These are phyloP conservation scores for Prosopocoilus inquinatus DNA, from an alignment of 2,888 invertebrate genomes.

Conservation along the genomic window DNA sequence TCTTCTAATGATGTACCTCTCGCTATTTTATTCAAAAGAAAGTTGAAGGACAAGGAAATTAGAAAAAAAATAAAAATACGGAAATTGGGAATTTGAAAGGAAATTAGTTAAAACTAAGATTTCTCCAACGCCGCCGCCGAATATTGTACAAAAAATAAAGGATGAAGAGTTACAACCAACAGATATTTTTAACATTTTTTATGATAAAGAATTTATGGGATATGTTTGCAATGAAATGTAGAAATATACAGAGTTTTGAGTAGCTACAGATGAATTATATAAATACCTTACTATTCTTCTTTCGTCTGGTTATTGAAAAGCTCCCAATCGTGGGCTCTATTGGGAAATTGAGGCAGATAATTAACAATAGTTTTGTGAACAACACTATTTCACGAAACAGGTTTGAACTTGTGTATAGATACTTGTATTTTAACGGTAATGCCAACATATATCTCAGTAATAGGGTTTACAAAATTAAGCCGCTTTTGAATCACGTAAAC, in stretches of 20 bases:
- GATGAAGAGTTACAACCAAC: no score
- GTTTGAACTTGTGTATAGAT: slow-evolving; percentile 24
- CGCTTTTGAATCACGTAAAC: slow-evolving; percentile 24
- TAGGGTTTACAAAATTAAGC: slow-evolving; percentile 25
- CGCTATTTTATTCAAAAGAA: no score
- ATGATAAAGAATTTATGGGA: slow-evolving; percentile 9
- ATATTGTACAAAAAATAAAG: no score
- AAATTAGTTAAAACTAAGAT: no score
- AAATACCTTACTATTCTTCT: slow-evolving; percentile 21
- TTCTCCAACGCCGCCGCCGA: no score
- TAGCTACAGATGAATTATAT: slow-evolving; percentile 20
- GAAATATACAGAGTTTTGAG: slow-evolving; percentile 8
- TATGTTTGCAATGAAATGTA: slow-evolving; percentile 13
- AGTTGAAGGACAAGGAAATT: no score
- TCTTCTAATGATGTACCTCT: no score
- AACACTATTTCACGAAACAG: slow-evolving; percentile 23
- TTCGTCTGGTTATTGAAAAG: slow-evolving; percentile 15
- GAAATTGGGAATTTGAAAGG: no score
- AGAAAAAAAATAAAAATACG: no score
- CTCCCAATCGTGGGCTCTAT: slow-evolving; percentile 14
- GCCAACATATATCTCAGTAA: slow-evolving; percentile 20
- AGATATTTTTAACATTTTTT: slow-evolving; percentile 11
- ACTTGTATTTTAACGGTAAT: slow-evolving; percentile 26
- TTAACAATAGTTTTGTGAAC: slow-evolving; percentile 12
- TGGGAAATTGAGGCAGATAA: slow-evolving; percentile 20